Evolutionary conservation across 2,797 vertebrate species (phyloP).

Genomic region (Nasua narica): DNA sequence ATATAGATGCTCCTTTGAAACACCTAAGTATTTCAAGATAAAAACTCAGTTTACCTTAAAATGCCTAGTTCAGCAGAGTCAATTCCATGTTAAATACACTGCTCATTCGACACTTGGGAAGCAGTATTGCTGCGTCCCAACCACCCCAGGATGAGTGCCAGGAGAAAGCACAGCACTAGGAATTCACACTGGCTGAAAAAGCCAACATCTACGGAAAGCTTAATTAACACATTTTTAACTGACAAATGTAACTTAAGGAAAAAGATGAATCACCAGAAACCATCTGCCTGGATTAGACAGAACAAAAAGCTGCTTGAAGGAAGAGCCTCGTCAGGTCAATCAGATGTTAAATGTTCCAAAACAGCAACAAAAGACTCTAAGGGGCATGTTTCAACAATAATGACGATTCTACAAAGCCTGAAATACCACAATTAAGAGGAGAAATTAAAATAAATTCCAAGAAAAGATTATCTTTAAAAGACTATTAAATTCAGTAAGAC

Average conservation of each 20-base stretch:
- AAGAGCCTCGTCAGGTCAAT: background rate
- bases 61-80: background rate
- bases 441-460: background rate
- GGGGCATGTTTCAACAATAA: background rate
- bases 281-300: background rate
- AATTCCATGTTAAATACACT: background rate
- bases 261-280: background rate
- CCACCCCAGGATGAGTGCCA: background rate
- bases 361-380: background rate
- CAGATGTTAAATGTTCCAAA: background rate
- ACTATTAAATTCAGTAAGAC: background rate
- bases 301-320: background rate
- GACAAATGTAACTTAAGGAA: background rate
- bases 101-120: background rate
- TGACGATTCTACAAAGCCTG: background rate
- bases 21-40: background rate
- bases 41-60: background rate
- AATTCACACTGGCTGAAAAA: background rate
- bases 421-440: background rate
- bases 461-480: constrained; percentile 9
- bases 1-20: background rate
- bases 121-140: background rate
- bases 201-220: background rate
- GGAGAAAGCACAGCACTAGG: background rate
- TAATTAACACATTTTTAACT: background rate